Base-by-base conservation (phyloP, 2,888 invertebrate genomes). In the Oligia latruncula region DNA sequence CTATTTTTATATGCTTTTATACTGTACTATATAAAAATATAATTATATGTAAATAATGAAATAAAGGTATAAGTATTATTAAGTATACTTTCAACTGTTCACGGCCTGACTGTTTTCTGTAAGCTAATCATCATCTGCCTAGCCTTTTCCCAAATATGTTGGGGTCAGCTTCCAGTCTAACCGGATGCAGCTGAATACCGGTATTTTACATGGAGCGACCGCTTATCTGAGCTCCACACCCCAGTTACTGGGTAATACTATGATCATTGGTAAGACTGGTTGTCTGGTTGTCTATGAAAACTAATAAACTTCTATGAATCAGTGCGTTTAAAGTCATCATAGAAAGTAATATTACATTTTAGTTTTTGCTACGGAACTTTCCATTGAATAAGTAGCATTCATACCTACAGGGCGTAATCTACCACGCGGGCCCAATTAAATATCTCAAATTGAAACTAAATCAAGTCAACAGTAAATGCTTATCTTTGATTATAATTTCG, bases 401-500 rank as follows among this genome's bases (percentile, higher is more conserved):
- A 17, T 52, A 17, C 5, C 17, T 52, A 52, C 15, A 17, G 17
- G 46, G 43, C 23, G 11, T 23, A 23, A 23, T 58, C 0, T 49
- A 49, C 15, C 55, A 8, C 55, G 58, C 11, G 0, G n/a, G 11
- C 4, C n/a, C 23, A n/a, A 58, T 58, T 23, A n/a, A 46, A 52
- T 81, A 81, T 40, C n/a, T 40, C n/a, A 65, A 79, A 81, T 72
- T 29, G 46, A 23, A 71, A 64, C 3, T 64, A 20, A 64, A 23
- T 71, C 11, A 64, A 71, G 17, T 55, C 46, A 79, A 46, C 62
- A 20, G 52, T 68, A 46, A 64, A 55, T 17, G 65, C 17, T 49
- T 71, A 60, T 43, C 17, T 43, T n/a, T 80, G n/a, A 60, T 82
- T 82, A 82, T 40, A 65, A 67, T 52, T 66, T 52, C 15, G 11